Evolutionary conservation across 1,140 invertebrate genomes (phyloP).

Genomic region (Scaptomyza montana): DNA sequence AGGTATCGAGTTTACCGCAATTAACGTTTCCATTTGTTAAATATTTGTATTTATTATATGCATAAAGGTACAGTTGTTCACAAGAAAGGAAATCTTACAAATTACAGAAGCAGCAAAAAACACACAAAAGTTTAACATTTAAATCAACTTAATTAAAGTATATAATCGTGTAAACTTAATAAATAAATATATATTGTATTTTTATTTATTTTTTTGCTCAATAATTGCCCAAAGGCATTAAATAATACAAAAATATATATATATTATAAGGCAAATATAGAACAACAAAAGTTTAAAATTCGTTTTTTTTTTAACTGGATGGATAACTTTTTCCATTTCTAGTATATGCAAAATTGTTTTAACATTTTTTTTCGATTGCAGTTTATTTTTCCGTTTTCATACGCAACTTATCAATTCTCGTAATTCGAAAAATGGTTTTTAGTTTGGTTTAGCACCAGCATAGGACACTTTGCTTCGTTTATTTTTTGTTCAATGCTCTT

Average conservation of each 20-base stretch:
- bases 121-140: slow-evolving; percentile 74
- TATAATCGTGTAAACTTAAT: slow-evolving; percentile 72
- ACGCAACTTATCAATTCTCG: slow-evolving; percentile 52
- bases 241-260: slow-evolving; percentile 62
- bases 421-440: slow-evolving; percentile 59
- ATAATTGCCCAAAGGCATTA: slow-evolving; percentile 68
- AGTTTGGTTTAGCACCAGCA: slow-evolving; percentile 79
- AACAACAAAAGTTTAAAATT: slow-evolving; percentile 49
- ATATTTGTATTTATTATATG: slow-evolving; percentile 71
- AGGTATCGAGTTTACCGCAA: too few species aligned
- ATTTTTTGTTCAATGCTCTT: slow-evolving; percentile 56
- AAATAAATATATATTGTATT: slow-evolving; percentile 67
- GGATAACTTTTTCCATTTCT: slow-evolving; percentile 66
- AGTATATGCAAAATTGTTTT: slow-evolving; percentile 57
- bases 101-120: slow-evolving; percentile 78
- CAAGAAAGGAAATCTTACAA: slow-evolving; percentile 81
- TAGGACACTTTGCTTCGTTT: slow-evolving; percentile 82
- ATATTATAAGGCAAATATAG: slow-evolving; percentile 68
- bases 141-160: slow-evolving; percentile 74
- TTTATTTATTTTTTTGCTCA: slow-evolving; percentile 45
- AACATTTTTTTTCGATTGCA: slow-evolving; percentile 34
- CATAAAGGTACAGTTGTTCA: slow-evolving; percentile 82
- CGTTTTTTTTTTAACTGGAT: slow-evolving; percentile 59
- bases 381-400: slow-evolving; percentile 36
- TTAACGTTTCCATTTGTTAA: not conserved